These are phyloP conservation scores for Rutpela maculata DNA, from an alignment of 2,888 invertebrate species.

Conservation along the genomic window DNA sequence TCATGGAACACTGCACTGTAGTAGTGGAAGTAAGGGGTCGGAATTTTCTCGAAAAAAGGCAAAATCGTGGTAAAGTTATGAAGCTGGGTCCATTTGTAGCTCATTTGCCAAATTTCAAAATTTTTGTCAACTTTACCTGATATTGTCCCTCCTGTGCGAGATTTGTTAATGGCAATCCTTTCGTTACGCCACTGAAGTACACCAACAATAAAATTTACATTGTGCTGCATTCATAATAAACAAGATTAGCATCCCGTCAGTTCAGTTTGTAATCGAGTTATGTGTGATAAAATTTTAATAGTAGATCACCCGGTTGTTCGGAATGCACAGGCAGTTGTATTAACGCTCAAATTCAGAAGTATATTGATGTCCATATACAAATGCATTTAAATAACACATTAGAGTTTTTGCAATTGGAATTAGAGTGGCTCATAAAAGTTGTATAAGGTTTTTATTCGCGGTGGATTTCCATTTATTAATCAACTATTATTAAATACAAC, in stretches of 20 bases:
- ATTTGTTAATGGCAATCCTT: not conserved
- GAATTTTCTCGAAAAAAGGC: too few species aligned
- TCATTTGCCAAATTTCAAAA: too few species aligned
- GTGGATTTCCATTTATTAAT: slow-evolving; percentile 29
- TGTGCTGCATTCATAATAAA: slow-evolving; percentile 62
- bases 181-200: not conserved
- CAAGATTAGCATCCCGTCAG: slow-evolving; percentile 60
- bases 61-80: too few species aligned
- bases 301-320: slow-evolving; percentile 35
- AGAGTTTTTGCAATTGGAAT: slow-evolving; percentile 47
- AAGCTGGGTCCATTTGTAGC: too few species aligned
- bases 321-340: slow-evolving; percentile 44
- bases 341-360: slow-evolving; percentile 54
- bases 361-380: slow-evolving; percentile 56
- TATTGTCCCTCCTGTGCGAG: too few species aligned
- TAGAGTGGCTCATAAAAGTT: slow-evolving; percentile 51
- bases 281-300: slow-evolving; percentile 63
- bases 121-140: too few species aligned
- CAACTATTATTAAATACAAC: slow-evolving; percentile 11
- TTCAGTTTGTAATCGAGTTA: slow-evolving; percentile 61
- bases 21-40: too few species aligned
- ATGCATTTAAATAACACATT: slow-evolving; percentile 59
- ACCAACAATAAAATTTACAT: slow-evolving; percentile 61
- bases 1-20: too few species aligned
- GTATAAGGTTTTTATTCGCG: slow-evolving; percentile 35